phyloP scores from a whole-genome alignment of 2,888 invertebrate genomes.

The Dastarcus helophoroides region DNA sequence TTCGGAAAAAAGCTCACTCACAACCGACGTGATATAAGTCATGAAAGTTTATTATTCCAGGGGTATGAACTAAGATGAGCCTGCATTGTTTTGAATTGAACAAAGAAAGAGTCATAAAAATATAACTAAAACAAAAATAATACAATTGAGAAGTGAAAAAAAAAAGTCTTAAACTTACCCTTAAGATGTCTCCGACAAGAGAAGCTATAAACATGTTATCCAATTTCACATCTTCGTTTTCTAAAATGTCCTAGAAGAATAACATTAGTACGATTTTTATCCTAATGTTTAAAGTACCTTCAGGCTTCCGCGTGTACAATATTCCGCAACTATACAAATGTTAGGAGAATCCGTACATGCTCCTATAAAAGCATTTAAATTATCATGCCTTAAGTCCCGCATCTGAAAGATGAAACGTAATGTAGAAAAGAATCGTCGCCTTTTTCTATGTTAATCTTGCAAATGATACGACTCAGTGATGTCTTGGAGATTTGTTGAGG shows the following conservation, averaged over 20 bases:
- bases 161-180: conserved; percentile 46
- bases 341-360: conserved; percentile 86
- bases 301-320: conserved; percentile 81
- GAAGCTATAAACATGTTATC: conserved; percentile 96
- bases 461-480: too few relatives aligned
- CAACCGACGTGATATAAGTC: too few relatives aligned
- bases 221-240: conserved; percentile 89
- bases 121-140: too few relatives aligned
- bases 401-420: conserved; percentile 46
- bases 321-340: conserved; percentile 80
- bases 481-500: too few relatives aligned
- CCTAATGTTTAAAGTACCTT: conserved; percentile 45
- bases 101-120: too few relatives aligned
- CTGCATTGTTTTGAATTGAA: conserved; percentile 1
- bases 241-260: conserved; percentile 68
- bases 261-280: conserved; percentile 3
- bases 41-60: too few relatives aligned
- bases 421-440: not conserved
- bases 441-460: too few relatives aligned
- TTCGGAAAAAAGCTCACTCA: too few relatives aligned
- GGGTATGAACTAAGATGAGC: too few relatives aligned
- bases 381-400: conserved; percentile 82
- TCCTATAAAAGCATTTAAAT: conserved; percentile 83
- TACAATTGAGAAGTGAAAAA: not conserved
- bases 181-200: conserved; percentile 84